Base-by-base conservation (phyloP, 1,140 invertebrate species). In the Ridgeia piscesae region DNA sequence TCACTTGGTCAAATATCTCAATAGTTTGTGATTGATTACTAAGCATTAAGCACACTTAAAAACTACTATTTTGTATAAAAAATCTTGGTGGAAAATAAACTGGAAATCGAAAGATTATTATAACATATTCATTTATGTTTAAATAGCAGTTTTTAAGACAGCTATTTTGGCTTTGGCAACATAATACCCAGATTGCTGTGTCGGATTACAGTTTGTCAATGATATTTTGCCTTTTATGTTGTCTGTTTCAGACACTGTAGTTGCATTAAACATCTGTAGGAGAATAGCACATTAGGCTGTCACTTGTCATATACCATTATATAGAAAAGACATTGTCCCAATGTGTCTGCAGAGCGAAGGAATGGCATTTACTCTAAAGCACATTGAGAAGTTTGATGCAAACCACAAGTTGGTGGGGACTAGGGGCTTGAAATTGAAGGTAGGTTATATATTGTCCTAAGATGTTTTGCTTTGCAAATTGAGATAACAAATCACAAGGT, bases 341-440 rank as follows among this genome's bases (percentile, higher is more conserved):
- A 77, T 77, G 27, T 77, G 58, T 77, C 27, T 31, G 27, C 17
- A 94, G 93, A 92, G 89, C 77, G 93, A 94, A 92, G 95, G 95
- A 4, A 89, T 93, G 77, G 93, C 93, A 0, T 95, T 95, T 92
- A 94, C 92, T 33, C 94, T 95, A 94, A 93, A 94, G 34, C 95
- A 95, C 92, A 95, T 95, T 34, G 93, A 94, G 93, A 94, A 95
- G 91, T 77, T 95, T 4, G 92, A 93, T 11, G 92, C 92, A 33
- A 93, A 94, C 91, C 92, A 95, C 92, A 92, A 93, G 34, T 90
- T 95, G 33, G 94, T 95, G 88, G 95, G 95, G 90, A 93, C 88
- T 21, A 94, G 94, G 92, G 94, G 95, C 89, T 88, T 95, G 33
- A 92, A 93, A 88, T 93, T 95, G 21, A 95, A 95, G 94, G 95